Base-by-base conservation (phyloP, 2,888 invertebrate species). In the Adineta ricciae region DNA sequence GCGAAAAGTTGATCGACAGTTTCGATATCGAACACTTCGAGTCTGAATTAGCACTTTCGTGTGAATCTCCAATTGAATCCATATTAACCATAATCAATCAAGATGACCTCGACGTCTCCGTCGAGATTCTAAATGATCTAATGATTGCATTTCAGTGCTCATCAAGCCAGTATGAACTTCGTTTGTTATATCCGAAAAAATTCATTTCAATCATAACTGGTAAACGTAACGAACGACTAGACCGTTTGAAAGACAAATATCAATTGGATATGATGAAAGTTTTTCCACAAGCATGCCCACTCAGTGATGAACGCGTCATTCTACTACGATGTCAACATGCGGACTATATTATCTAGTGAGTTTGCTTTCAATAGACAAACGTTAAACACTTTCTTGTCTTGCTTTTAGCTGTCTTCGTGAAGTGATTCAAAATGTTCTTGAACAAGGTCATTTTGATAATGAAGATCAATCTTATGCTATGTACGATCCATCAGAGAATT, bases 301-400 rank as follows among this genome's bases (percentile, higher is more conserved):
- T 41, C 24, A 41, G 41, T 41, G 41, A 78, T 78, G 78, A 78
- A 78, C 41, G 78, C 1, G n/a, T 78, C n/a, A 24, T 78, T 24
- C 41, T 78, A 41, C n/a, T 78, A 41, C 24, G 41, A 24, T 3
- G 24, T 41, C 38, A n/a, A n/a, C 24, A 78, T 41, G 41, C 19
- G 11, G 78, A 78, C 9, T n/a, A 78, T 78, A 78, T 78, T 78
- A 78, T 78, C 11, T 41, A 64, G 64, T 64, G 32, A 64, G 64
- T 32, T 19, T 19, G 16, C 0, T 32, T 64, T 24, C 19, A 52
- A 52, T 7, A 5, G n/a, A n/a, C n/a, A n/a, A n/a, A n/a, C n/a
- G n/a, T n/a, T n/a, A n/a, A n/a, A n/a, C n/a, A n/a, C n/a, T n/a
- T n/a, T n/a, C n/a, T n/a, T n/a, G n/a, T 46, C 46, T 8, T 8